Percentiles rank a stretch among this genome's conserved stretches.
Evolutionary conservation across 2,888 invertebrate genomes (phyloP).

Genomic region (Lepidocyrtinus sp.): DNA sequence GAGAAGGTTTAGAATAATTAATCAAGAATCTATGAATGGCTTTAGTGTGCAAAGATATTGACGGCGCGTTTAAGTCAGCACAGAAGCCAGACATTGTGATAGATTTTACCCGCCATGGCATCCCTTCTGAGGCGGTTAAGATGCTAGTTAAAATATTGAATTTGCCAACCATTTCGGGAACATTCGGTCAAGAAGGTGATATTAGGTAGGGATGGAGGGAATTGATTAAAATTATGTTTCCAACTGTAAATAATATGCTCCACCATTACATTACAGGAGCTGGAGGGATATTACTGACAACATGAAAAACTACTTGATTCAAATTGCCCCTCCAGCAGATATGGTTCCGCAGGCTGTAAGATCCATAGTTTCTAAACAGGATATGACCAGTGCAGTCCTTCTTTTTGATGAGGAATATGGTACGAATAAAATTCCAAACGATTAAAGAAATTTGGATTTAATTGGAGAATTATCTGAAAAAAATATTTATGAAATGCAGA

Average conservation of each 20-base stretch:
- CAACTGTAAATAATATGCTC: not conserved
- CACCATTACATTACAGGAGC: conserved; percentile 74
- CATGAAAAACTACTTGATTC: conserved; percentile 84
- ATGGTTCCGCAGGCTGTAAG: conserved; percentile 87
- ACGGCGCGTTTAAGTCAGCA: conserved; percentile 76
- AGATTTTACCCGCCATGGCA: conserved; percentile 86
- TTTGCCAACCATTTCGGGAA: conserved; percentile 87
- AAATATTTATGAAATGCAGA: conserved; percentile 74
- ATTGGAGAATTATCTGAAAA: too few relatives aligned
- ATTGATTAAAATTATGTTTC: not conserved
- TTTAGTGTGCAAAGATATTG: conserved; percentile 82
- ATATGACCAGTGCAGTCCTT: conserved; percentile 93
- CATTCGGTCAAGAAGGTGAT: conserved; percentile 89
- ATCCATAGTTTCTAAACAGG: conserved; percentile 85
- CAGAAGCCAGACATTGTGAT: conserved; percentile 72
- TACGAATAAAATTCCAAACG: too few relatives aligned
- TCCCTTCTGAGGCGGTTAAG: conserved; percentile 88
- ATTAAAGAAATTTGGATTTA: too few relatives aligned
- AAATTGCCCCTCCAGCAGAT: conserved; percentile 89
- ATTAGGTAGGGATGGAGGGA: conserved; percentile 72
- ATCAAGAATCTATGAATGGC: not conserved
- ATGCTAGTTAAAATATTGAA: conserved; percentile 85
- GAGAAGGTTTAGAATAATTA: not conserved
- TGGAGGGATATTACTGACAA: conserved; percentile 83
- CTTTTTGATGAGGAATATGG: conserved; percentile 89